Evolutionary conservation across 2,113 vertebrate species (phyloP).

Genomic region (Pseudorasbora parva): DNA sequence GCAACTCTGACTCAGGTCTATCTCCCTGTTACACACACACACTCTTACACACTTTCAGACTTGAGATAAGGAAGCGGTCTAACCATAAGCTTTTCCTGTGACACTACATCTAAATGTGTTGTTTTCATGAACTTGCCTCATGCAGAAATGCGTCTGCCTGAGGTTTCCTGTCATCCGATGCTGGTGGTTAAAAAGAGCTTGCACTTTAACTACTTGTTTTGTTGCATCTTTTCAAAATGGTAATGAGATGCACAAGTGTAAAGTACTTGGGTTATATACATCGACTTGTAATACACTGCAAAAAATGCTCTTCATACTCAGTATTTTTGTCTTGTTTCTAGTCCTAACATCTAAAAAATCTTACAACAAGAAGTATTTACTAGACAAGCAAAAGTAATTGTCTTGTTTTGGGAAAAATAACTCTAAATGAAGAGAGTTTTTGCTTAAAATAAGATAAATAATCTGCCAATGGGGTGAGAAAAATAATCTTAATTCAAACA

Average conservation of each 20-base stretch:
- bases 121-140: neutral
- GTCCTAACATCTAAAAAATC: no score
- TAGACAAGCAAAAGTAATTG: no score
- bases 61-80: neutral
- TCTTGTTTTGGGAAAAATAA: no score
- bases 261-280: neutral
- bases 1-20: slow-evolving; percentile 42
- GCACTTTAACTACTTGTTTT: neutral
- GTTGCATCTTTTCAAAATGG: neutral
- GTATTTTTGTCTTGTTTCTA: no score
- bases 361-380: no score
- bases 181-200: neutral
- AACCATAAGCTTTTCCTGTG: neutral
- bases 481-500: no score
- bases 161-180: slow-evolving; percentile 13
- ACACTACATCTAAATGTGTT: neutral
- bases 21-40: slow-evolving; percentile 43
- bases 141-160: neutral
- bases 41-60: neutral
- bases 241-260: neutral
- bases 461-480: no score
- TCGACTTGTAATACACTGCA: no score
- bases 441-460: no score
- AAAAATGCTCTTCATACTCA: no score
- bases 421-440: no score